Evolutionary conservation across 1,140 invertebrate species (phyloP).

Genomic region (Anadara kagoshimensis): DNA sequence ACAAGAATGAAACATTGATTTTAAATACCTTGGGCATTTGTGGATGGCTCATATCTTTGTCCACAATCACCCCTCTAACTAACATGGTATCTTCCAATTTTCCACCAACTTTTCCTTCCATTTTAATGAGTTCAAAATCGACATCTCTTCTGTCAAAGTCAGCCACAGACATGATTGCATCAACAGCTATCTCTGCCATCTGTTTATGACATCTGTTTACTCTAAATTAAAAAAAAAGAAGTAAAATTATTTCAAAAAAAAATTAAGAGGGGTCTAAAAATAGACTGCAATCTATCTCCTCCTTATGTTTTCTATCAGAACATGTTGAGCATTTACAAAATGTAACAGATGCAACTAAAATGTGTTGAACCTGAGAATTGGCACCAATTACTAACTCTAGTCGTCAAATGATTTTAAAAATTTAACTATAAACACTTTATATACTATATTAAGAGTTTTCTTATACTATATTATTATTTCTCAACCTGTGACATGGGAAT

Average conservation of each 20-base stretch:
- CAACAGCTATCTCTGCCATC: constrained; percentile 99
- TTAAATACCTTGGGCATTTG: constrained; percentile 95
- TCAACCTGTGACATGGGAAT: no score
- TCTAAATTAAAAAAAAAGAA: constrained; percentile 56
- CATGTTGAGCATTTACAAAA: no score
- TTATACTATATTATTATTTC: no score
- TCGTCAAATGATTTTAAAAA: no score
- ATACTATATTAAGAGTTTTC: no score
- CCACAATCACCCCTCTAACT: constrained; percentile 97
- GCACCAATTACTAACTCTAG: no score
- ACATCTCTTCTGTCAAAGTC: constrained; percentile 96
- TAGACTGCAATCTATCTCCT: no score
- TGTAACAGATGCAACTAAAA: no score
- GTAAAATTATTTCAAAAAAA: background rate
- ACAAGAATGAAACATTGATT: constrained; percentile 43
- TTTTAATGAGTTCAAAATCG: constrained; percentile 99
- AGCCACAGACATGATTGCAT: constrained; percentile 94
- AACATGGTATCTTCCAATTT: constrained; percentile 97
- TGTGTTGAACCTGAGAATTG: no score
- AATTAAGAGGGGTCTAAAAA: no score
- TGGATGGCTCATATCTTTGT: constrained; percentile 99
- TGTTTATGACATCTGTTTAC: constrained; percentile 85
- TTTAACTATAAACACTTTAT: no score
- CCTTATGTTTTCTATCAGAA: no score
- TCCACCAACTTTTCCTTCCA: constrained; percentile 98